Conservation (phyloP, 2,113 vertebrate species). For the Aplodontia rufa region DNA sequence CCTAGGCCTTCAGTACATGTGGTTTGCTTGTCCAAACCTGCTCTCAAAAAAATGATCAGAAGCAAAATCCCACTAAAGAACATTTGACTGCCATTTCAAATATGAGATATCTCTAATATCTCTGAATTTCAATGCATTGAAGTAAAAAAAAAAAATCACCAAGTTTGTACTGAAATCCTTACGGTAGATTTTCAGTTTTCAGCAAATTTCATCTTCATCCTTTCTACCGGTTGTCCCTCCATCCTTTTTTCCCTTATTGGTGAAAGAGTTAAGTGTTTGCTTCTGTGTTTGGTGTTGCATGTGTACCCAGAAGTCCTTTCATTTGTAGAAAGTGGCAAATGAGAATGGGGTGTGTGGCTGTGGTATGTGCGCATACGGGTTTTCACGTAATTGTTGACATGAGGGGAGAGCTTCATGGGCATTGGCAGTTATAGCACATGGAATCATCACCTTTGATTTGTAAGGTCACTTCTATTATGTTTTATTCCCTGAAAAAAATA, state of each 20-base stretch:
- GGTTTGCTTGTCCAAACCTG: constrained; percentile 4
- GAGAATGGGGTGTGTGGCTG: fast-evolving
- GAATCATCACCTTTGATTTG: not conserved
- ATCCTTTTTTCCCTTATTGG: fast-evolving
- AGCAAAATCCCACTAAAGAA: not conserved
- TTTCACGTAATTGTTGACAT: not conserved
- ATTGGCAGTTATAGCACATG: fast-evolving
- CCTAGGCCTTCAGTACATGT: not conserved
- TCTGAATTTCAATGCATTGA: not conserved
- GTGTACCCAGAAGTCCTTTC: fast-evolving
- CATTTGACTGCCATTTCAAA: not conserved
- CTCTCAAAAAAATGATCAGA: constrained; percentile 32
- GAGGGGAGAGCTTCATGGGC: not conserved
- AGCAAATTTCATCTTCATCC: no score
- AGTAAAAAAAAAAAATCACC: not conserved
- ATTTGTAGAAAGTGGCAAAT: no score
- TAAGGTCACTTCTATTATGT: not conserved
- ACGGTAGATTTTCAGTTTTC: not conserved
- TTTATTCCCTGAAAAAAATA: not conserved
- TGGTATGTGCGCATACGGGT: not conserved
- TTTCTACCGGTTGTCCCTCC: no score
- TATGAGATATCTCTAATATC: not conserved
- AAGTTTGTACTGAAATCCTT: not conserved
- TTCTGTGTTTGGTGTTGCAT: not conserved
- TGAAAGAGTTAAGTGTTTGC: not conserved